Conservation (phyloP, 2,113 vertebrate species). For the Xiphophorus couchianus region DNA sequence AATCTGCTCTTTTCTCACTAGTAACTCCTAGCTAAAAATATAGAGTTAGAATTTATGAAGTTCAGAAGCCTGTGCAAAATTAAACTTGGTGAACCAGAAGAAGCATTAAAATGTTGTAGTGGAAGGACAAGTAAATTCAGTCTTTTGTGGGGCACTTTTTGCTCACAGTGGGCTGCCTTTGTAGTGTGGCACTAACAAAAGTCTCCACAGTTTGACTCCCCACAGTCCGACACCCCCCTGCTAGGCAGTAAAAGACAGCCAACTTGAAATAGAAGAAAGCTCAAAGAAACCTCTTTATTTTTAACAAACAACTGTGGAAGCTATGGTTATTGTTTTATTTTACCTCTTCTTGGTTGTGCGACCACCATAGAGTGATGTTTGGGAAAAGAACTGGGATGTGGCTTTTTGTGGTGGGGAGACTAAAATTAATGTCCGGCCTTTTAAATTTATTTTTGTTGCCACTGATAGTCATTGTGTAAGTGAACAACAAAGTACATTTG, state of each 20-base stretch:
- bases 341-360: conserved; percentile 10
- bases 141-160: conserved; percentile 9
- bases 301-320: conserved; percentile 19
- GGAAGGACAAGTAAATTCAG: conserved; percentile 5
- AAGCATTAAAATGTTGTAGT: background rate
- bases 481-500: conserved; percentile 89
- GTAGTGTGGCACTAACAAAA: conserved; percentile 32
- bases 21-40: background rate
- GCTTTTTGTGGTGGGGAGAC: background rate
- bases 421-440: conserved; percentile 66
- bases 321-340: conserved; percentile 19
- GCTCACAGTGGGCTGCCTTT: conserved; percentile 26
- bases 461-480: conserved; percentile 87
- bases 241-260: conserved; percentile 28
- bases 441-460: conserved; percentile 75
- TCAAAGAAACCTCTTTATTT: conserved; percentile 19
- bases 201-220: conserved; percentile 30
- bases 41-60: conserved; percentile 2
- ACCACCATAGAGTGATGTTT: conserved; percentile 19
- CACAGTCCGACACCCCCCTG: conserved; percentile 21
- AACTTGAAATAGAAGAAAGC: conserved; percentile 10
- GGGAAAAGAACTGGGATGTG: conserved; percentile 19
- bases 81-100: background rate
- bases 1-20: background rate
- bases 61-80: conserved; percentile 7